Evolutionary conservation across 2,113 vertebrate genomes (phyloP).

Genomic region (Scomber colias): DNA sequence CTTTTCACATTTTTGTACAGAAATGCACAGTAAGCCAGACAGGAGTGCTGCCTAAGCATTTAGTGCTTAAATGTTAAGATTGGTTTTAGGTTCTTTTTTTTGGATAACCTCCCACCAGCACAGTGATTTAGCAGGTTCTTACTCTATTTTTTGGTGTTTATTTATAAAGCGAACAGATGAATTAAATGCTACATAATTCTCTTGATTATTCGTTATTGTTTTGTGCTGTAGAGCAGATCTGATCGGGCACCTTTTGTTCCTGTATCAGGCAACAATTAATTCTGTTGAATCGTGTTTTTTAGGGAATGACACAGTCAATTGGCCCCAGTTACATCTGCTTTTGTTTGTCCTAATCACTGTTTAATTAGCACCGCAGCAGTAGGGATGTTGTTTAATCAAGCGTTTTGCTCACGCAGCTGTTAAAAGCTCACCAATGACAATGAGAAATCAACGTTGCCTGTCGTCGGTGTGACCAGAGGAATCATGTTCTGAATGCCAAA

Average conservation of each 20-base stretch:
- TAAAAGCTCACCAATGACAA: not conserved
- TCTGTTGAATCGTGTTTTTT: conserved; percentile 5
- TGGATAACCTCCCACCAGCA: not conserved
- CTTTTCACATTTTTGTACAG: conserved; percentile 1
- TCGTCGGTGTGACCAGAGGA: not conserved
- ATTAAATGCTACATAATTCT: not conserved
- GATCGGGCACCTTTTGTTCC: not conserved
- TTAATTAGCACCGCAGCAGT: conserved; percentile 47
- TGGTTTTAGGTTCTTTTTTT: not conserved
- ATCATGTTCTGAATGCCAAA: not conserved
- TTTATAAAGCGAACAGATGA: not conserved
- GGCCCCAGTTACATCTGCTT: conserved; percentile 39
- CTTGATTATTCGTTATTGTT: not conserved
- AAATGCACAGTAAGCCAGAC: not conserved
- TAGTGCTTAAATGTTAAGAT: not conserved
- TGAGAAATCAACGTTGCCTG: conserved; percentile 23
- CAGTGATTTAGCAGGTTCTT: not conserved
- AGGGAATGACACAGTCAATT: conserved; percentile 27
- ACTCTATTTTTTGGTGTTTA: not conserved
- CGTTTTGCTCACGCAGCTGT: conserved; percentile 35
- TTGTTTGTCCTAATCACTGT: conserved; percentile 49
- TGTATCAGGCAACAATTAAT: conserved; percentile 15
- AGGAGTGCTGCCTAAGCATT: not conserved
- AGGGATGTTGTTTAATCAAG: conserved; percentile 40
- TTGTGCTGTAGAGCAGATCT: conserved; percentile 5